Evolutionary conservation across 2,888 invertebrate genomes (phyloP).

Genomic region (Minunthozetes semirufus): DNA sequence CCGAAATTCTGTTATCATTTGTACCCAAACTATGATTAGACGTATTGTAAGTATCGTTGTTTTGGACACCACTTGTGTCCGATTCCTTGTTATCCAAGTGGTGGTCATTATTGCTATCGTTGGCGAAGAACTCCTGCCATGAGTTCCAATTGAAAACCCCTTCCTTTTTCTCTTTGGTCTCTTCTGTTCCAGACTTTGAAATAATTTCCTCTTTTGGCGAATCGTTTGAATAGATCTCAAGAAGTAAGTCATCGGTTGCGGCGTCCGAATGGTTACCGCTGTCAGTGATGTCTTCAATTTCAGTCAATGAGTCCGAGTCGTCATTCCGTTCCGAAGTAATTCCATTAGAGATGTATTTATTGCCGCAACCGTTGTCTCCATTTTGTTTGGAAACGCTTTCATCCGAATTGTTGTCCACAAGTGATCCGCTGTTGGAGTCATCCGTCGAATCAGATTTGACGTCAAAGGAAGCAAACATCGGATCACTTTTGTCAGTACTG

Average conservation of each 20-base stretch:
- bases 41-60: constrained; percentile 24
- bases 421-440: neutral
- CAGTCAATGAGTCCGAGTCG: constrained; percentile 20
- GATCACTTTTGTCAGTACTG: neutral
- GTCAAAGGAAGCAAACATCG: neutral
- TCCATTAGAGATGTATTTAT: neutral
- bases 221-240: constrained; percentile 2
- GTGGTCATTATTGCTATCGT: constrained; percentile 28
- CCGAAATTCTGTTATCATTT: constrained; percentile 21
- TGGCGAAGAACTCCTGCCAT: constrained; percentile 29
- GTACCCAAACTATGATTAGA: constrained; percentile 31
- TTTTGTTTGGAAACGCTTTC: neutral
- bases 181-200: neutral
- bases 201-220: neutral
- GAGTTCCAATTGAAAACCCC: constrained; percentile 1
- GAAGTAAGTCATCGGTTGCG: constrained; percentile 16
- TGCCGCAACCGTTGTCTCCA: neutral
- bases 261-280: constrained; percentile 29
- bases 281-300: constrained; percentile 20
- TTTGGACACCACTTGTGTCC: constrained; percentile 1
- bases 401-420: neutral
- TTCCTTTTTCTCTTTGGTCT: neutral
- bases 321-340: neutral
- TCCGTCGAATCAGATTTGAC: neutral
- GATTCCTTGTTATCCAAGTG: neutral